These are phyloP conservation scores for Lycopodina hypogea DNA, from an alignment of 37 sponge, comb jelly and placozoan species.

Conservation along the genomic window DNA sequence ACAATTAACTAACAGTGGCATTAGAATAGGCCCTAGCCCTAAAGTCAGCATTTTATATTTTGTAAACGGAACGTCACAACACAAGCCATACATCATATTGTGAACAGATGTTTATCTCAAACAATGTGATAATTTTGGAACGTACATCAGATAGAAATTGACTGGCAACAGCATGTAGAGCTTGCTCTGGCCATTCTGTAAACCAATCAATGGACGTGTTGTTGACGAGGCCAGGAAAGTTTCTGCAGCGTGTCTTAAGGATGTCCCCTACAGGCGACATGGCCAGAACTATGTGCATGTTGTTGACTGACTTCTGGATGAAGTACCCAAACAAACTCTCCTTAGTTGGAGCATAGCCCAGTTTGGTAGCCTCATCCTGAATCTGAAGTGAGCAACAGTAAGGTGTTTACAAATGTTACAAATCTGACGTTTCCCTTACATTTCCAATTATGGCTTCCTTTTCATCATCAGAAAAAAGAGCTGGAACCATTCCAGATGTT, in stretches of 20 bases:
- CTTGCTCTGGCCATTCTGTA: slow-evolving; percentile 98
- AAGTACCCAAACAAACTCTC: slow-evolving; percentile 95
- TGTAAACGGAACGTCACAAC: no score
- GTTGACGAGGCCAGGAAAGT: slow-evolving; percentile 99
- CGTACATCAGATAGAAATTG: slow-evolving; percentile 90
- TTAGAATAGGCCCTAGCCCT: no score
- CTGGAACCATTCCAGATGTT: slow-evolving; percentile 99
- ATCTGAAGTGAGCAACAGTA: slow-evolving; percentile 27
- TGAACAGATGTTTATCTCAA: neutral
- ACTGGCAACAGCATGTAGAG: slow-evolving; percentile 94
- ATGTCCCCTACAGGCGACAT: slow-evolving; percentile 97
- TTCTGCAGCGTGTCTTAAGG: slow-evolving; percentile 91
- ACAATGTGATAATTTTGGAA: neutral
- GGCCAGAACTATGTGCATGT: slow-evolving; percentile 94
- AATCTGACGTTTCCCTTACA: slow-evolving; percentile 10
- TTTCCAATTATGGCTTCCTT: slow-evolving; percentile 87
- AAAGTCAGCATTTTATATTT: no score
- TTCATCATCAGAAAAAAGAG: slow-evolving; percentile 96
- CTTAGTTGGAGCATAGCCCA: slow-evolving; percentile 81
- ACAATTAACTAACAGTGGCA: no score
- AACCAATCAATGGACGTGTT: slow-evolving; percentile 98
- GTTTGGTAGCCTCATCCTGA: slow-evolving; percentile 87
- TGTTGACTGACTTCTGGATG: slow-evolving; percentile 86
- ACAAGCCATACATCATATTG: no score
- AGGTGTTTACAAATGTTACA: neutral